A percentile compares a stretch with the other conserved stretches of the same genome.
Evolutionary conservation across 1,140 invertebrate genomes (phyloP).

Genomic region (Procambarus clarkii): DNA sequence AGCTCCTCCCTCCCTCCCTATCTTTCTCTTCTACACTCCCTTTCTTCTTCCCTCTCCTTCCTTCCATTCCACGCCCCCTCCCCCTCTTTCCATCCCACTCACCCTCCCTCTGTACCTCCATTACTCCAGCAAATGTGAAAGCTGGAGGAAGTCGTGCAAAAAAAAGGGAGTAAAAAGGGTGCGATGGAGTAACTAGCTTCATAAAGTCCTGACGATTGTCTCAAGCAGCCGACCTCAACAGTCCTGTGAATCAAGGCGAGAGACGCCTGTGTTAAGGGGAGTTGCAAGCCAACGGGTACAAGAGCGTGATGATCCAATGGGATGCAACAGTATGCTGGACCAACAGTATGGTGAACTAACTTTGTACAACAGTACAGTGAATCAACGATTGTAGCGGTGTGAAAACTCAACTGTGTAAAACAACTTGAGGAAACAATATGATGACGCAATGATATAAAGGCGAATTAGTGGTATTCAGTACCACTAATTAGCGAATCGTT

Average conservation of each 20-base stretch:
- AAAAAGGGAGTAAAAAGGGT: slow-evolving; percentile 24
- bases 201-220: slow-evolving; percentile 48
- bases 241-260: neutral
- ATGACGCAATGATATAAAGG: neutral
- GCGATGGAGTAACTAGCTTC: slow-evolving; percentile 34
- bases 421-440: neutral
- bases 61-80: neutral
- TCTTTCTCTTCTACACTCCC: neutral
- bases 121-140: slow-evolving; percentile 61
- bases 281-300: no score
- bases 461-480: neutral
- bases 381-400: neutral
- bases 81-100: neutral
- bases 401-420: neutral
- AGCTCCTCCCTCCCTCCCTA: no score
- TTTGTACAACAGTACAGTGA: neutral
- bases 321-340: neutral
- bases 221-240: slow-evolving; percentile 4
- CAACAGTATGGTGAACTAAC: neutral
- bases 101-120: neutral
- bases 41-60: neutral
- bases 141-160: slow-evolving; percentile 39
- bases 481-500: neutral
- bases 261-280: neutral
- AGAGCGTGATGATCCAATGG: neutral